Evolutionary conservation across 1,140 invertebrate species (phyloP), one percentile per base, ranked within the genome.

Genomic region (Polypedilum pembai): DNA sequence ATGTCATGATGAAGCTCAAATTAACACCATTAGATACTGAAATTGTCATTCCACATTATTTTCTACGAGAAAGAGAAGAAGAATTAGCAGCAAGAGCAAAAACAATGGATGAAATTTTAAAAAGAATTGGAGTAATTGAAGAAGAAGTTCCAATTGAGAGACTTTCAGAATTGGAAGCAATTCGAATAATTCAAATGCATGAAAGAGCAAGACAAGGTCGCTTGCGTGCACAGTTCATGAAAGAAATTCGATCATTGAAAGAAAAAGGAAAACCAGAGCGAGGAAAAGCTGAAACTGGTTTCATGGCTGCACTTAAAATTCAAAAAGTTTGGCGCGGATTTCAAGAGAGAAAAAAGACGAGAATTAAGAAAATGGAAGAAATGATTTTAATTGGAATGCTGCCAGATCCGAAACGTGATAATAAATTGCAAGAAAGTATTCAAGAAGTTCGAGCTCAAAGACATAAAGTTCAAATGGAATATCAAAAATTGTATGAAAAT

Each of bases 191-290:
- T 75, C 95, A 97, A 82, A 89, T 88, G 33, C 94, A 96, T 79
- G 96, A 98, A 82, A 83, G 95, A 77, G 95, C 94, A 0, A 86
- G 95, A 65, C 95, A 97, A 81, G 95, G 92, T 21, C 84, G 94
- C 66, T 77, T 92, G 4, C 84, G 88, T 76, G 89, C 93, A 8
- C 91, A 95, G 79, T 94, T 96, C 77, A 95, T 96, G 92, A 91
- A 91, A 81, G 94, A 96, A 83, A 93, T 96, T 74, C 84, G 89
- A 24, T 84, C 88, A 20, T 84, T 90, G 75, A 93, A 92, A 81
- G 91, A 93, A 76, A 90, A 88, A 78, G 85, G 87, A 8, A 88
- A 90, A 77, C 79, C 84, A 10, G 86, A 88, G 75, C 84, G 85
- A 76, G 84, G 82, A 10, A 84, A 85, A 77, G 83, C 83, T 77